Percentiles rank a stretch among this genome's conserved stretches.
These are phyloP conservation scores for Leptestheria dahalacensis DNA, from an alignment of 1,140 invertebrate genomes.

Conservation along the genomic window DNA sequence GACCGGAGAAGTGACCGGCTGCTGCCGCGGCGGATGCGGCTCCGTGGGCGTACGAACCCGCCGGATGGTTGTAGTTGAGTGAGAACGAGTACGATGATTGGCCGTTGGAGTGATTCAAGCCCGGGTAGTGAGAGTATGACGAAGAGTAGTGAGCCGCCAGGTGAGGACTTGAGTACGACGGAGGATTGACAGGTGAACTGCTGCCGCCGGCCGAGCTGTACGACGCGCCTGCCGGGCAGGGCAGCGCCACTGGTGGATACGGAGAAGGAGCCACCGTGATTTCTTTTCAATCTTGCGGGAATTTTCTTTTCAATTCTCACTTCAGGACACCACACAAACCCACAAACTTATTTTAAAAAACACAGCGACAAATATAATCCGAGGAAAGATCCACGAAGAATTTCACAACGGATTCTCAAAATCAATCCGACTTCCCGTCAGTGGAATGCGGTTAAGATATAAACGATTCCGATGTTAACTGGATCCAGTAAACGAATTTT, in stretches of 20 bases:
- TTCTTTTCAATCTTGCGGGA: background rate
- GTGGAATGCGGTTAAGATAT: too few species aligned
- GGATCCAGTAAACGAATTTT: too few species aligned
- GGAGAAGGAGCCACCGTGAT: constrained; percentile 5
- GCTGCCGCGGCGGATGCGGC: background rate
- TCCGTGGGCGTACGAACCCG: background rate
- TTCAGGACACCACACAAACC: too few species aligned
- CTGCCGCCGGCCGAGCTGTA: constrained; percentile 4
- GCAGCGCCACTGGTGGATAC: constrained; percentile 9
- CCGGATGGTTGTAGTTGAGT: background rate
- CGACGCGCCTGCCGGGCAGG: background rate
- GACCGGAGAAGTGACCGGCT: background rate
- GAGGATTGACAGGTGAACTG: background rate
- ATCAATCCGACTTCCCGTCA: too few species aligned
- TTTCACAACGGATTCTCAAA: too few species aligned
- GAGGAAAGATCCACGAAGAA: too few species aligned
- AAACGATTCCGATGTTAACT: too few species aligned
- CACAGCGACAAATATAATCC: too few species aligned
- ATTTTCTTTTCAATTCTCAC: too few species aligned
- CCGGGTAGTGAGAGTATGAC: constrained; percentile 7
- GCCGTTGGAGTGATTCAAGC: background rate
- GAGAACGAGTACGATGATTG: background rate
- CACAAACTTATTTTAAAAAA: too few species aligned
- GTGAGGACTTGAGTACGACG: background rate
- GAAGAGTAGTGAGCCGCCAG: background rate